Evolutionary conservation across 1,140 invertebrate genomes (phyloP), one percentile per base, ranked within the genome.

Genomic region (Amphibalanus amphitrite): DNA sequence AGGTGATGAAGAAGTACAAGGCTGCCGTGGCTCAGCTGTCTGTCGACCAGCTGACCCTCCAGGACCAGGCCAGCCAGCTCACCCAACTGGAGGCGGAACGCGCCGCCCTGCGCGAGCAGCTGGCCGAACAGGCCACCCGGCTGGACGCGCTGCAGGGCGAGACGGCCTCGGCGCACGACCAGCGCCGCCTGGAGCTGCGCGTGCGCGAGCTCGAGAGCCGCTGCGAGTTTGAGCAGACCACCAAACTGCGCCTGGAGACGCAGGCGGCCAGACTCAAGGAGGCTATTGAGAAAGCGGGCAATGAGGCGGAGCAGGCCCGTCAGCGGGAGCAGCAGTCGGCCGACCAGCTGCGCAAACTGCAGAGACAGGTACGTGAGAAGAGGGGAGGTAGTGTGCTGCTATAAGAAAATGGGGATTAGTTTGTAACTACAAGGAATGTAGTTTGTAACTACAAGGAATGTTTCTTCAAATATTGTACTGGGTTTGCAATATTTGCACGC

Each of bases 1-100:
- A 88, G 85, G 83, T 93, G 8, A 83, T 96, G 83, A 94, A 93
- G 80, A 96, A 96, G 79, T 96, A 95, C 82, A 90, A 93, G 73
- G 85, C 89, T 6, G 85, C 89, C 25, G 92, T 96, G 0, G 87
- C 89, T 76, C 90, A 95, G 77, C 83, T 95, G 68, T 90, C 90
- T 29, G 83, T 88, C 1, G 92, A 95, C 77, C 92, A 95, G 79
- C 85, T 84, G 71, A 88, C 86, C 72, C 80, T 93, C 25, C 86
- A 90, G 67, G 91, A 95, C 77, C 88, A 91, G 68, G 86, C 88
- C 47, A 86, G 87, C 15, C 86, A 90, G 74, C 89, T 95, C 1
- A 87, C 88, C 20, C 74, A 76, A 68, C 73, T 77, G 74, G 78
- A 76, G 73, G 74, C 74, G 70, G 77, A 76, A 73, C 73, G 72